phyloP scores from a whole-genome alignment of 2,888 invertebrate genomes.

The Ophonus ardosiacus region DNA sequence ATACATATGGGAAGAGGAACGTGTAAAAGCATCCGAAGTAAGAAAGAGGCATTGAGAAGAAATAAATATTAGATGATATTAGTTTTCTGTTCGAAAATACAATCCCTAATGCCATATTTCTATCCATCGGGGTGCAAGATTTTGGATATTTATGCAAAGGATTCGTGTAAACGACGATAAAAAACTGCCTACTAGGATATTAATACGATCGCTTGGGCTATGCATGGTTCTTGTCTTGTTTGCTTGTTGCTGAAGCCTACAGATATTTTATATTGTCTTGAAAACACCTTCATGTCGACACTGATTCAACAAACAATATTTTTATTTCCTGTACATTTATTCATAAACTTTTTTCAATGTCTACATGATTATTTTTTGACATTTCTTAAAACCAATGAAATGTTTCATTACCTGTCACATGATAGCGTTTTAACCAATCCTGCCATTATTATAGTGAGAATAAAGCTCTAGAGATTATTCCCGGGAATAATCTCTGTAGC shows the following conservation, averaged over 20 bases:
- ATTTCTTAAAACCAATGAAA: no score
- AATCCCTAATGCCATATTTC: constrained; percentile 63
- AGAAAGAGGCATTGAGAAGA: constrained; percentile 56
- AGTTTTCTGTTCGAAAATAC: constrained; percentile 50
- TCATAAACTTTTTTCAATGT: background rate
- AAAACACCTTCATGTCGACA: constrained; percentile 11
- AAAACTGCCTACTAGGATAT: constrained; percentile 59
- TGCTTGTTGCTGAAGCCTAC: background rate
- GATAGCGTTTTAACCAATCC: no score
- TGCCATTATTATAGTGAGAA: no score
- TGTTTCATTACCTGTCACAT: no score
- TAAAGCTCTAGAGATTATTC: no score
- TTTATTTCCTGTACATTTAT: constrained; percentile 3
- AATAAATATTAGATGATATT: constrained; percentile 63
- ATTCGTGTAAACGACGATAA: constrained; percentile 62
- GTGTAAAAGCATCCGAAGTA: constrained; percentile 28
- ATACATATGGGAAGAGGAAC: constrained; percentile 38
- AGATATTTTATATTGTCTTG: constrained; percentile 3
- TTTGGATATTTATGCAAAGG: constrained; percentile 59
- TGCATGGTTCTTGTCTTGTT: background rate
- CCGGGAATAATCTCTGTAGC: no score
- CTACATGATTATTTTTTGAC: no score
- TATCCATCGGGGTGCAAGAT: constrained; percentile 57
- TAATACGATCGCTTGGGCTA: constrained; percentile 39
- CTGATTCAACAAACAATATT: constrained; percentile 8